phyloP scores from a whole-genome alignment of 1,140 invertebrate genomes.

The Dinoponera quadriceps region DNA sequence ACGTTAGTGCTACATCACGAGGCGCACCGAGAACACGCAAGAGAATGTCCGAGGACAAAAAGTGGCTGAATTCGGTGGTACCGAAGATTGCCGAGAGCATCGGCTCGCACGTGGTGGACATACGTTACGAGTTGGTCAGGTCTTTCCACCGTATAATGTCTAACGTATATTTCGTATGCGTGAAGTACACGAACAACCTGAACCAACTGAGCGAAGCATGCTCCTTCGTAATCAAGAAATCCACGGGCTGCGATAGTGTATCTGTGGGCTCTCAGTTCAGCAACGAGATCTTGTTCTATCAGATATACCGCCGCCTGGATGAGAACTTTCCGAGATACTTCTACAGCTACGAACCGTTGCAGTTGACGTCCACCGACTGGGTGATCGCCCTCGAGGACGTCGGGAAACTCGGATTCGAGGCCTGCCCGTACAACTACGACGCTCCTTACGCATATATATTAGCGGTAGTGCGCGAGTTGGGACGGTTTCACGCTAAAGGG shows the following conservation, averaged over 20 bases:
- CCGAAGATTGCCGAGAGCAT: not conserved
- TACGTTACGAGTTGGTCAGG: slow-evolving; percentile 16
- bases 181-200: slow-evolving; percentile 38
- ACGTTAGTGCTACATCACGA: too few relatives aligned
- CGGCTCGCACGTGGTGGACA: not conserved
- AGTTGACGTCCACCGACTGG: not conserved
- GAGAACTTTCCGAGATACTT: slow-evolving; percentile 65
- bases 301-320: slow-evolving; percentile 11
- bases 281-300: slow-evolving; percentile 79
- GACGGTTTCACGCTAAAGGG: slow-evolving; percentile 80
- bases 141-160: slow-evolving; percentile 28
- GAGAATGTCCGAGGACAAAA: not conserved
- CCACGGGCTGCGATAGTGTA: not conserved
- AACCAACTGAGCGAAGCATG: not conserved
- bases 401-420: slow-evolving; percentile 34
- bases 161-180: slow-evolving; percentile 54
- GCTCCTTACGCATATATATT: slow-evolving; percentile 70
- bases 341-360: slow-evolving; percentile 36
- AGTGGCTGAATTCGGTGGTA: not conserved
- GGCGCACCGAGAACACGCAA: not conserved
- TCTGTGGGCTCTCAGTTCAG: slow-evolving; percentile 70
- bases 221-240: not conserved
- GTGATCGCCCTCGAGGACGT: slow-evolving; percentile 80
- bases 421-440: slow-evolving; percentile 48
- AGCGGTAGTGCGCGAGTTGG: slow-evolving; percentile 78